Conservation (phyloP, 2,797 vertebrate genomes). For the Mustela erminea region DNA sequence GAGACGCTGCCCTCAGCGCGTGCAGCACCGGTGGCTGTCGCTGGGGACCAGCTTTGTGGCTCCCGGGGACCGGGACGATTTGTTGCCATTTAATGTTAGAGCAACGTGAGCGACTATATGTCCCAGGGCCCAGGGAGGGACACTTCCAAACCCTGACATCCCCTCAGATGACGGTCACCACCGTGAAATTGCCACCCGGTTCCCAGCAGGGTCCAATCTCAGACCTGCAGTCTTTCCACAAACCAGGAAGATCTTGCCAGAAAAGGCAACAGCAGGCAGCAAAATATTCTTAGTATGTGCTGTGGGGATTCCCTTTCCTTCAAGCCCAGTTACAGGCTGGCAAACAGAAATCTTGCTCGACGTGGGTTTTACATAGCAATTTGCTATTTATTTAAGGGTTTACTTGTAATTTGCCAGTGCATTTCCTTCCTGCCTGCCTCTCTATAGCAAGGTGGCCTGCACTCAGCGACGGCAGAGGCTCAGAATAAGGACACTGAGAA, state of each 20-base stretch:
- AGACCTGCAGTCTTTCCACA: background rate
- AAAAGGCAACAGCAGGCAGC: background rate
- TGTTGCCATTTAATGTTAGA: background rate
- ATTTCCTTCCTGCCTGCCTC: background rate
- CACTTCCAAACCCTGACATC: background rate
- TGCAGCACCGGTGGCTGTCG: accelerated
- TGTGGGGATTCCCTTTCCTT: background rate
- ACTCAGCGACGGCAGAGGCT: background rate
- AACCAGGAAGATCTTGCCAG: background rate
- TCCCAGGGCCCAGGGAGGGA: background rate
- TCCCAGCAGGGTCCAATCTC: background rate
- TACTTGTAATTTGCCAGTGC: background rate
- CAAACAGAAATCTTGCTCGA: background rate
- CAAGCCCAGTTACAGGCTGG: background rate
- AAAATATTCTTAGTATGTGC: background rate
- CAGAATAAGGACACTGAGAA: background rate
- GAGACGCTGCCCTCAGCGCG: background rate
- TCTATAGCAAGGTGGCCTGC: background rate
- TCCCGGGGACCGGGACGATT: accelerated
- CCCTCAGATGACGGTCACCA: background rate
- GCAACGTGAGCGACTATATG: accelerated
- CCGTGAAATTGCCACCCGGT: background rate
- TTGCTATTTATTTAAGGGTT: background rate
- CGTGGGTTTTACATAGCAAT: background rate
- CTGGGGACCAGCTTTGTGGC: background rate